These are phyloP conservation scores for Xenus cinereus DNA, from an alignment of 2,113 vertebrate species.

Conservation along the genomic window DNA sequence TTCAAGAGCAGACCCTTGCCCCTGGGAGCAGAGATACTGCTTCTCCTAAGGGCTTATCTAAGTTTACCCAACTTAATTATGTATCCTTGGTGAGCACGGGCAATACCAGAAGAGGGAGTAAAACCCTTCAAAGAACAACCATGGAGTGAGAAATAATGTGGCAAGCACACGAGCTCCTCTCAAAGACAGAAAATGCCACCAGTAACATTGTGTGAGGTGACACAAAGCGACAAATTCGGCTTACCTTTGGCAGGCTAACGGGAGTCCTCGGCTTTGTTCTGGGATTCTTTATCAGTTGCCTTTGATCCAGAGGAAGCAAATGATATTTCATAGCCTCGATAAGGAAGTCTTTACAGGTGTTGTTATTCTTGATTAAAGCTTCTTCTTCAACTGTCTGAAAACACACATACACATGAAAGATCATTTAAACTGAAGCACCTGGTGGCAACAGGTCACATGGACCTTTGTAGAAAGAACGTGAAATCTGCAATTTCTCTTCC, in stretches of 20 bases:
- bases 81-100: neutral
- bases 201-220: neutral
- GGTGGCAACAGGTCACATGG: neutral
- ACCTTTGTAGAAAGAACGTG: neutral
- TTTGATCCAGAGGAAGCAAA: conserved; percentile 93
- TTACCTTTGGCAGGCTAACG: conserved; percentile 90
- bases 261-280: conserved; percentile 93
- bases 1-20: neutral
- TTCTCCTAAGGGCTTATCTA: neutral
- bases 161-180: neutral
- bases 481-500: neutral
- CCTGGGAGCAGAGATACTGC: neutral
- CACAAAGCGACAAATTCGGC: rapidly evolving
- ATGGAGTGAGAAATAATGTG: rapidly evolving
- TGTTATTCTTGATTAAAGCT: conserved; percentile 97
- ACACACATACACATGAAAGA: neutral
- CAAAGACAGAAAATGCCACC: neutral
- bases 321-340: conserved; percentile 99
- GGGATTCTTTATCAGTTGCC: conserved; percentile 93
- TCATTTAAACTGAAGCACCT: neutral
- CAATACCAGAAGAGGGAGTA: neutral
- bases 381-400: conserved; percentile 94
- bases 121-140: neutral
- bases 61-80: neutral
- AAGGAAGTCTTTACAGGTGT: conserved; percentile 96